Evolutionary conservation across 2,888 invertebrate species (phyloP).

Genomic region (Adelognathus sp.): DNA sequence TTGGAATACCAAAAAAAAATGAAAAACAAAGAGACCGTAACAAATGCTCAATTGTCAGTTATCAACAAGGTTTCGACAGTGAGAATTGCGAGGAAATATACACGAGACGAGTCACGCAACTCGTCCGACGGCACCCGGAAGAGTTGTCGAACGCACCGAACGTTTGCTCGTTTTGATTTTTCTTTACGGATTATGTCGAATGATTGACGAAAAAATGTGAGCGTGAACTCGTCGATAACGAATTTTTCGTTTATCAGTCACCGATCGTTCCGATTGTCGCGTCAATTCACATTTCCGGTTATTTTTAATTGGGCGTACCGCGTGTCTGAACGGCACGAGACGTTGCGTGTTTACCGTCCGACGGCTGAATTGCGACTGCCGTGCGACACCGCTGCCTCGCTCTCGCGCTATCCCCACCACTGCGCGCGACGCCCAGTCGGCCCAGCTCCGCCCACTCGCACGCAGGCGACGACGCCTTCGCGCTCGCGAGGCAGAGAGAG

Average conservation of each 20-base stretch:
- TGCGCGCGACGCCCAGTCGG: background rate
- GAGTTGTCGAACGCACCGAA: background rate
- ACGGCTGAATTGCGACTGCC: constrained; percentile 74
- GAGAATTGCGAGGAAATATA: no score
- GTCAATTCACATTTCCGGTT: constrained; percentile 60
- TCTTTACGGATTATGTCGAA: no score
- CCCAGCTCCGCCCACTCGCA: constrained; percentile 29
- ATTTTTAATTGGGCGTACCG: constrained; percentile 49
- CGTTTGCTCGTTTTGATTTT: no score
- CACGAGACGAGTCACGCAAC: constrained; percentile 12
- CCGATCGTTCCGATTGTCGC: no score
- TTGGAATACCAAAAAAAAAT: background rate
- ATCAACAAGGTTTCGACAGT: no score
- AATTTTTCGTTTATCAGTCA: no score
- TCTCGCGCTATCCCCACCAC: constrained; percentile 64
- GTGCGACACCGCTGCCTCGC: constrained; percentile 60
- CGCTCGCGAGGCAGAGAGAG: background rate
- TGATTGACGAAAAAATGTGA: no score
- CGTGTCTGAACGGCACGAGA: constrained; percentile 30
- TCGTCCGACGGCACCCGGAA: constrained; percentile 50
- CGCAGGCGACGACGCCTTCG: background rate
- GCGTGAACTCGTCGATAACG: no score
- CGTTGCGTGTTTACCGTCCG: constrained; percentile 68
- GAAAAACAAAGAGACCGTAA: background rate
- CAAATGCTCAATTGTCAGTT: no score